A percentile compares a stretch with the other conserved stretches of the same genome.
Conservation (phyloP, 2,888 invertebrate genomes). For the Netelia fuscicornis region DNA sequence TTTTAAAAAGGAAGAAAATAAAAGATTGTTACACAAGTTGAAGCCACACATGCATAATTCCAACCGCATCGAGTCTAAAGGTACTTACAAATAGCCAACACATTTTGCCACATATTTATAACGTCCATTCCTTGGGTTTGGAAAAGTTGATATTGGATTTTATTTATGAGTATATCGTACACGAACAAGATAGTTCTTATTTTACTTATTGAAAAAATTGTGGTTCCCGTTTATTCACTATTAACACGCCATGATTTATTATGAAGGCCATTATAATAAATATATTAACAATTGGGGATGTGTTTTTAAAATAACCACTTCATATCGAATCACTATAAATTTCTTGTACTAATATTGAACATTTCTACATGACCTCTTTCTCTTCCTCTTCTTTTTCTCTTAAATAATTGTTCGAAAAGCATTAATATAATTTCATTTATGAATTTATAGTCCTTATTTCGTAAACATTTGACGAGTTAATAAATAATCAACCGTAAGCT, state of each 20-base stretch:
- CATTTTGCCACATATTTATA: no score
- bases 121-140: no score
- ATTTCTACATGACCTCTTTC: not conserved
- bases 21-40: no score
- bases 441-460: not conserved
- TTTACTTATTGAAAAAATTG: slow-evolving; percentile 55
- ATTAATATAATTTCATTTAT: slow-evolving; percentile 24
- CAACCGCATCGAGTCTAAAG: no score
- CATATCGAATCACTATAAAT: slow-evolving; percentile 44
- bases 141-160: no score
- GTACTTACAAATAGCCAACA: no score
- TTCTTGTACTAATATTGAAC: not conserved
- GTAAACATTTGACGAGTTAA: slow-evolving; percentile 37
- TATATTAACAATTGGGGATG: slow-evolving; percentile 57
- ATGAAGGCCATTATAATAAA: slow-evolving; percentile 37
- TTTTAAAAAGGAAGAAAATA: no score
- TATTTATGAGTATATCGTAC: no score
- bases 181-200: not conserved
- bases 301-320: slow-evolving; percentile 14
- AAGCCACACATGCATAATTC: no score
- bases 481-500: not conserved
- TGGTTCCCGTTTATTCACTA: slow-evolving; percentile 41
- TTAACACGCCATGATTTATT: slow-evolving; percentile 50
- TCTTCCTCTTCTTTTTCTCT: slow-evolving; percentile 2
- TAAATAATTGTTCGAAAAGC: slow-evolving; percentile 35